phyloP scores from a whole-genome alignment of 2,113 vertebrate species.

The human (Homo sapiens) region DNA sequence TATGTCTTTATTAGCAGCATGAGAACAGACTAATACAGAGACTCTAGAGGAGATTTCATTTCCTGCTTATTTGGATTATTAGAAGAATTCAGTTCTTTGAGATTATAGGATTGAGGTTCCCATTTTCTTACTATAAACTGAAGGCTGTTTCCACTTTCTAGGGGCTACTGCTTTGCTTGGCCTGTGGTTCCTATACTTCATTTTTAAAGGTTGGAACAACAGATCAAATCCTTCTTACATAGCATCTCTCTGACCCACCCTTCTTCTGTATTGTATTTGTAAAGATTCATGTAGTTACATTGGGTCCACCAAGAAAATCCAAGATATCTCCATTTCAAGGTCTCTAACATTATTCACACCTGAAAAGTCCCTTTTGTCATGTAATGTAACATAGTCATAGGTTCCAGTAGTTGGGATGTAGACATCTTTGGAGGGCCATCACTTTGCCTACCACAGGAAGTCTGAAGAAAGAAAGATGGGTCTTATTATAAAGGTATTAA shows the following conservation, averaged over 20 bases:
- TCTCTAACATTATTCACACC: not conserved
- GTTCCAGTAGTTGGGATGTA: not conserved
- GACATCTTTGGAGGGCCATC: not conserved
- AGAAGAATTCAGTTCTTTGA: not conserved
- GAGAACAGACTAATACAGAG: not conserved
- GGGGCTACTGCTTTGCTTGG: not conserved
- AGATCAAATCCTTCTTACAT: not conserved
- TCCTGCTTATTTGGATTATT: not conserved
- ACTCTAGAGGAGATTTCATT: not conserved
- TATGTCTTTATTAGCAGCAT: too few relatives aligned
- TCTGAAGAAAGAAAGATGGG: not conserved
- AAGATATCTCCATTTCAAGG: not conserved
- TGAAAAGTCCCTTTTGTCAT: not conserved
- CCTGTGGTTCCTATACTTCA: not conserved
- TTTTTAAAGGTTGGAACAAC: not conserved
- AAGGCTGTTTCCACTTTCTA: not conserved
- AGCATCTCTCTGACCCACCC: not conserved
- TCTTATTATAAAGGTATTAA: not conserved
- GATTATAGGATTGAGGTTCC: not conserved
- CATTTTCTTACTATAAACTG: not conserved
- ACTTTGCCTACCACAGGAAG: not conserved
- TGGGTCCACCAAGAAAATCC: not conserved
- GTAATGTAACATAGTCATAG: not conserved
- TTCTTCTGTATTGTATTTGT: not conserved
- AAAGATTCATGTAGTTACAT: not conserved